Evolutionary conservation across 2,888 invertebrate genomes (phyloP).

Genomic region (Helicoverpa assulta): DNA sequence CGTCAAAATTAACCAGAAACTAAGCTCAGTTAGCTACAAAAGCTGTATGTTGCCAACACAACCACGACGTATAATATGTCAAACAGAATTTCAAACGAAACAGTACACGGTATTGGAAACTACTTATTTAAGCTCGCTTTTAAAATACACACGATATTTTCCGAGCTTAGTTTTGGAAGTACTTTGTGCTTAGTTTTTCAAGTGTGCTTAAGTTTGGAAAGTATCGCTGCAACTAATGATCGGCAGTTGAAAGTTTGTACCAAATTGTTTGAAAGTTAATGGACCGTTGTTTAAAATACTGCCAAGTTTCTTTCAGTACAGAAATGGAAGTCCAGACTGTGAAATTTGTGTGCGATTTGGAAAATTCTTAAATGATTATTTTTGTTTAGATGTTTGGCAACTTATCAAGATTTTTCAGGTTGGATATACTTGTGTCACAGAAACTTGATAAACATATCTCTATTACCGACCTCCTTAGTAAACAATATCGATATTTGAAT

Average conservation of each 20-base stretch:
- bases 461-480: no score
- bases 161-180: conserved; percentile 47
- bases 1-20: background rate
- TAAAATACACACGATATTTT: conserved; percentile 40
- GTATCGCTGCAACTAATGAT: conserved; percentile 59
- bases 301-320: conserved; percentile 13
- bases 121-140: conserved; percentile 15
- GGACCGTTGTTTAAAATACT: conserved; percentile 39
- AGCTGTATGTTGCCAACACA: background rate
- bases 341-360: conserved; percentile 22
- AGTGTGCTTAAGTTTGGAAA: conserved; percentile 52
- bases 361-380: conserved; percentile 1
- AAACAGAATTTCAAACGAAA: conserved; percentile 8
- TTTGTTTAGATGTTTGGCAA: background rate
- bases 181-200: conserved; percentile 58
- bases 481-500: no score
- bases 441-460: no score
- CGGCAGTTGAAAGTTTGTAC: conserved; percentile 44
- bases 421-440: no score
- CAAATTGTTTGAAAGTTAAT: conserved; percentile 50
- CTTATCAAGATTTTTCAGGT: background rate
- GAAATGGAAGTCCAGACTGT: conserved; percentile 22
- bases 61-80: background rate
- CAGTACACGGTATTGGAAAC: conserved; percentile 13
- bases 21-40: background rate